Evolutionary conservation across 2,797 vertebrate species (phyloP).

Genomic region (Erethizon dorsatum): DNA sequence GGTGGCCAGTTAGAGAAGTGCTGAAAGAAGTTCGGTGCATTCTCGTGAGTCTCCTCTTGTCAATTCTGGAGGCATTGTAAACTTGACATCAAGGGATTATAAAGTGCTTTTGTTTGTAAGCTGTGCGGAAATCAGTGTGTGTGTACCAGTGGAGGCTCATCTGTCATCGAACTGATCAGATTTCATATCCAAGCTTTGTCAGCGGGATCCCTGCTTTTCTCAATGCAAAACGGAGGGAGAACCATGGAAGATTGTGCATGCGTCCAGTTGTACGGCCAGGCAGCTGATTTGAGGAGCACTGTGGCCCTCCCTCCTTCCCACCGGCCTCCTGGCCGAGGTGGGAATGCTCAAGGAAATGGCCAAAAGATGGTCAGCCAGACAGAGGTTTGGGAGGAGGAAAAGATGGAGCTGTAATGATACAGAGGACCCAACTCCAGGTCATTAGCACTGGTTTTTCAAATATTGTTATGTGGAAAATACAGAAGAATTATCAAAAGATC

Average conservation of each 20-base stretch:
- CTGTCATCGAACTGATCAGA: conserved; percentile 50
- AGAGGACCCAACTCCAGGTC: neutral
- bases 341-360: neutral
- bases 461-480: neutral
- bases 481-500: conserved; percentile 31
- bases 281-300: neutral
- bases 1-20: conserved; percentile 37
- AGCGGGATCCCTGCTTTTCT: conserved; percentile 18
- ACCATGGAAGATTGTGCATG: neutral
- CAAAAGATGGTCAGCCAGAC: neutral
- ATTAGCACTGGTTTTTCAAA: neutral
- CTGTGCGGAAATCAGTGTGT: conserved; percentile 67
- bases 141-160: neutral
- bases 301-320: neutral
- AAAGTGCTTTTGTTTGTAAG: conserved; percentile 69
- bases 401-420: neutral
- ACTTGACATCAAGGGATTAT: conserved; percentile 50
- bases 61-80: conserved; percentile 30
- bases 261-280: neutral
- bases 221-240: neutral
- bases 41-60: conserved; percentile 65
- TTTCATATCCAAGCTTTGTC: conserved; percentile 30
- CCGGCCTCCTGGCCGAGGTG: neutral
- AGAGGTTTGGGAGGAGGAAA: neutral
- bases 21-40: conserved; percentile 26